phyloP scores from a whole-genome alignment of 1,140 invertebrate genomes.

The Mya arenaria region DNA sequence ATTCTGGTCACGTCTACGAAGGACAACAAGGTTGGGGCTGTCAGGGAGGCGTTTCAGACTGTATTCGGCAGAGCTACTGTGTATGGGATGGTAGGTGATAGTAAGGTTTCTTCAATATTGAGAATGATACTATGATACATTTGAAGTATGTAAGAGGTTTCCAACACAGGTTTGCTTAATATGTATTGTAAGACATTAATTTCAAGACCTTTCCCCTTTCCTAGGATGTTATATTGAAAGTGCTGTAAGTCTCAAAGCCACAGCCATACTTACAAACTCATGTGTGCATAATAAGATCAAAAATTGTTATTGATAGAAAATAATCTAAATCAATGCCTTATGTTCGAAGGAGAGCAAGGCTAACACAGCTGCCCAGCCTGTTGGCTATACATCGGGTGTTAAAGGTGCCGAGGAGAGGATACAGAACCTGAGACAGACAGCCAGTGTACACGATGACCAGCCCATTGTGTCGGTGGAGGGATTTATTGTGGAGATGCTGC shows the following conservation, averaged over 20 bases:
- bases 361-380: constrained; percentile 85
- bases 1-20: constrained; percentile 90
- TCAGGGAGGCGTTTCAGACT: constrained; percentile 91
- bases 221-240: too few species aligned
- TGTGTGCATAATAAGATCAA: too few species aligned
- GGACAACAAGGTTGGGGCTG: constrained; percentile 88
- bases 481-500: constrained; percentile 89
- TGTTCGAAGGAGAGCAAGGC: constrained; percentile 75
- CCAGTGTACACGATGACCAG: constrained; percentile 83
- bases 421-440: constrained; percentile 71
- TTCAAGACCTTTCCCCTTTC: too few species aligned
- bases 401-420: constrained; percentile 83
- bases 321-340: too few species aligned
- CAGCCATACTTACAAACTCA: too few species aligned
- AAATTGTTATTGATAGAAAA: too few species aligned
- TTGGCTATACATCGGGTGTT: constrained; percentile 89
- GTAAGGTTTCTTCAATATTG: too few species aligned
- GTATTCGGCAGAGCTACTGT: constrained; percentile 92
- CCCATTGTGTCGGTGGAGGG: constrained; percentile 89
- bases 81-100: constrained; percentile 73
- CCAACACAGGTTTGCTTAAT: too few species aligned
- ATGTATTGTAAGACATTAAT: too few species aligned
- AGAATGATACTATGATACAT: too few species aligned
- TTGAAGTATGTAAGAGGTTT: too few species aligned
- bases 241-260: too few species aligned